These are phyloP conservation scores for Hippocampus kuda DNA, from an alignment of 2,797 vertebrate species.

Conservation along the genomic window DNA sequence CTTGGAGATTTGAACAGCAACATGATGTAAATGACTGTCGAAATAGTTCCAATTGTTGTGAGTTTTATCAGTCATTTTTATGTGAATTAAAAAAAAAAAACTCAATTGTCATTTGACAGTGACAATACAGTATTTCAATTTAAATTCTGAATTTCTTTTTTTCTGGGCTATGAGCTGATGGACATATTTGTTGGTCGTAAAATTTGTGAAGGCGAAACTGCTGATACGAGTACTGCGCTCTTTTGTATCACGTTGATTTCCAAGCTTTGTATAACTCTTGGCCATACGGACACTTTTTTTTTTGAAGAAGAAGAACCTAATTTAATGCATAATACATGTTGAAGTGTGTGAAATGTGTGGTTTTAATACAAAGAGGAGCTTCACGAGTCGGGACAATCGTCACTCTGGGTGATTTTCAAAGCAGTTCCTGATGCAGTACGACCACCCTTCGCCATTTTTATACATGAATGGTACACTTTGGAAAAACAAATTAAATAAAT, in stretches of 20 bases:
- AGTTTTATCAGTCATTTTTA: neutral
- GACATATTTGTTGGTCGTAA: neutral
- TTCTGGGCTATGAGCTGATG: neutral
- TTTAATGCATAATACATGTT: constrained; percentile 4
- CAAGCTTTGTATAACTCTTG: constrained; percentile 20
- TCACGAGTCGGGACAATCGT: constrained; percentile 60
- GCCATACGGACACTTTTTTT: neutral
- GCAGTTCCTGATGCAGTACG: constrained; percentile 64
- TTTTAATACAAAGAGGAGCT: constrained; percentile 32
- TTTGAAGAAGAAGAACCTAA: neutral
- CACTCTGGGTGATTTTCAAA: constrained; percentile 47
- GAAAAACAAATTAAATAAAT: constrained; percentile 8
- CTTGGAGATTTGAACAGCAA: neutral
- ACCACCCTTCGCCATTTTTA: constrained; percentile 47
- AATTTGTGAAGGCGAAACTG: neutral
- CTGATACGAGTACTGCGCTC: neutral
- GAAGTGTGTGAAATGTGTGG: constrained; percentile 19
- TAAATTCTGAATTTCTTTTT: neutral
- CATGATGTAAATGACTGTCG: neutral
- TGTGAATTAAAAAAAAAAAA: neutral
- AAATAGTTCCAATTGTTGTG: neutral
- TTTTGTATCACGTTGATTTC: constrained; percentile 27
- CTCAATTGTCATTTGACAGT: neutral
- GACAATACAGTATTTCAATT: neutral
- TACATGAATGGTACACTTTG: constrained; percentile 60